Base-by-base conservation (phyloP, 1,140 invertebrate species). In the Lepidurus arcticus region DNA sequence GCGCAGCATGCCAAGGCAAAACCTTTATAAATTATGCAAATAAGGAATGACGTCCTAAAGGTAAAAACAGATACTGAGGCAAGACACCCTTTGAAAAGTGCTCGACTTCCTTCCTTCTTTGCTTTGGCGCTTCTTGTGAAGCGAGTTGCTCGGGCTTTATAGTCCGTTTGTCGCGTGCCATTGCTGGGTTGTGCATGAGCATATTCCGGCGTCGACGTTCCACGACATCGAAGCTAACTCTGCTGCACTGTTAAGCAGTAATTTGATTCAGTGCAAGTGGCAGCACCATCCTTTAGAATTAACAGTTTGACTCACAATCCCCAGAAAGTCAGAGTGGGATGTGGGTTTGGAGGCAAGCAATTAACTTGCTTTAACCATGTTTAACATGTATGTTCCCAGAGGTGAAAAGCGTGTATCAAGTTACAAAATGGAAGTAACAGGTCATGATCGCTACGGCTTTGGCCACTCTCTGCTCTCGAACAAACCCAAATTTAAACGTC, bases 401-500 rank as follows among this genome's bases (percentile, higher is more conserved):
- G 53, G 53, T 65, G 53, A 65, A 65, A 65, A 65, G 13, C 53
- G 53, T 65, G 1, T 65, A 1, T 11, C 53, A n/a, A 65, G n/a
- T 65, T 16, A 65, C 8, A 65, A 21, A 65, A 21, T 7, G 53
- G 53, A 65, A 65, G 53, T 65, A n/a, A 65, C 53, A 9, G 53
- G 53, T 65, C 53, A 65, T 65, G 53, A 65, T 65, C 53, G 53
- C 53, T 65, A 65, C 53, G 21, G 9, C 6, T 11, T 16, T 13
- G 53, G 53, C 6, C 53, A 65, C 53, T 65, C 53, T 0, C 13
- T 65, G 53, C 53, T 65, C 13, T 65, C 53, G 16, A 65, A 3
- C 53, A 65, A 65, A 16, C 53, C 53, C 53, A 65, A 65, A 65
- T 21, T 65, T 65, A 65, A 65, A 65, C 53, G 53, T n/a, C 53